phyloP scores from a whole-genome alignment of 2,888 invertebrate species.

The Eucriotettix oculatus region DNA sequence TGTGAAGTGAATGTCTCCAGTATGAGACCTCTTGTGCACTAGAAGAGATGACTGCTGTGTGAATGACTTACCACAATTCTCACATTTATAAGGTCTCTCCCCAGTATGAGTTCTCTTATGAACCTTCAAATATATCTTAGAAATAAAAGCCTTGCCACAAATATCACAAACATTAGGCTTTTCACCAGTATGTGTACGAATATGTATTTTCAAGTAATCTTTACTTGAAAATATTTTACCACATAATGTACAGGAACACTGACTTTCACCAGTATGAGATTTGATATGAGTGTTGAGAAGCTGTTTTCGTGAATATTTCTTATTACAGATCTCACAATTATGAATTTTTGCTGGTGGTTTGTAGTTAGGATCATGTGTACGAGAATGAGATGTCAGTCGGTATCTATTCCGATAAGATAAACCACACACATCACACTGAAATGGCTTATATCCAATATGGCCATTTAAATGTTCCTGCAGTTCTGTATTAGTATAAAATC shows the following conservation, averaged over 20 bases:
- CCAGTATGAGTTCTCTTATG: slow-evolving; percentile 22
- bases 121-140: slow-evolving; percentile 16
- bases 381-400: slow-evolving; percentile 18
- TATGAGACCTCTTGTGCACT: slow-evolving; percentile 16
- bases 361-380: slow-evolving; percentile 21
- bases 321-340: slow-evolving; percentile 25
- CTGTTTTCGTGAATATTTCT: slow-evolving; percentile 24
- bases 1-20: not conserved
- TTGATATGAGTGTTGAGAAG: slow-evolving; percentile 25
- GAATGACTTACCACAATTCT: slow-evolving; percentile 20
- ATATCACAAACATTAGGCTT: slow-evolving; percentile 41
- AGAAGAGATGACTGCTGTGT: slow-evolving; percentile 22
- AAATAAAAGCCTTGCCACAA: slow-evolving; percentile 26
- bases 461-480: slow-evolving; percentile 39
- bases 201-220: slow-evolving; percentile 42
- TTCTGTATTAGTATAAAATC: slow-evolving; percentile 32
- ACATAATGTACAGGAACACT: slow-evolving; percentile 41
- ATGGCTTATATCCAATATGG: slow-evolving; percentile 35
- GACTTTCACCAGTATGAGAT: slow-evolving; percentile 26
- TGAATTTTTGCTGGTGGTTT: slow-evolving; percentile 26
- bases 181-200: slow-evolving; percentile 42
- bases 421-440: slow-evolving; percentile 30
- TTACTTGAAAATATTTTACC: slow-evolving; percentile 40
- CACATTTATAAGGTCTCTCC: slow-evolving; percentile 18
- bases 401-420: slow-evolving; percentile 8